Base-by-base conservation (phyloP, 2,797 vertebrate species). In the Eulemur rubriventer region DNA sequence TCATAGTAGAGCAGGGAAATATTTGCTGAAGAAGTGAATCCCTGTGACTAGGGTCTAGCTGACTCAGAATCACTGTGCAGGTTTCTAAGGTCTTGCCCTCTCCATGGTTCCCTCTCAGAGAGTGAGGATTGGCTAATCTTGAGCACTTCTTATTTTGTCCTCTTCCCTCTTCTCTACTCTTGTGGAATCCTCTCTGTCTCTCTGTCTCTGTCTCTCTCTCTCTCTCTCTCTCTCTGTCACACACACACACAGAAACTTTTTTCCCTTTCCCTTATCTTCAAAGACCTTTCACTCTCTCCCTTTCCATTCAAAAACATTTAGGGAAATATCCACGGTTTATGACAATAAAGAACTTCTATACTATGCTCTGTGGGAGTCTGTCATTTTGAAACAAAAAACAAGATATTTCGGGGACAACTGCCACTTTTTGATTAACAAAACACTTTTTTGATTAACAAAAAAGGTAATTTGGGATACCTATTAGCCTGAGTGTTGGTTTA, bases 401-500 rank as follows among this genome's bases (percentile, higher is more conserved):
- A 85, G 84, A 35, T 96, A 94, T 95, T 96, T 96, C 50, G 61
- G 83, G 69, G 57, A 73, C 48, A 95, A 76, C 57, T 93, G 46
- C 4, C 46, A 92, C 63, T 89, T 96, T 92, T 70, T 50, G 14
- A 41, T 41, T 41, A 41, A 41, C 41, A 41, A 41, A 41, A 41
- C 41, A 41, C 41, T 41, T 41, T 41, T 41, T 46, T 97, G 67
- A 94, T 92, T 93, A 97, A 88, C 67, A 91, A 91, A 69, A 96
- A 88, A 81, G n/a, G 75, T 88, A 97, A 95, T 97, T 94, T 92
- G 69, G 43, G 22, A 90, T 92, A 96, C 33, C 50, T 96, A 91
- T 75, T 92, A 96, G 22, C 14, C 67, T 78, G 24, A 91, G 41
- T 85, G 69, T 70, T 81, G 24, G 18, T 94, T 97, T 94, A 96